These are phyloP conservation scores for Cryptoblepharus egeriae DNA, from an alignment of 2,797 vertebrate genomes.

Conservation along the genomic window DNA sequence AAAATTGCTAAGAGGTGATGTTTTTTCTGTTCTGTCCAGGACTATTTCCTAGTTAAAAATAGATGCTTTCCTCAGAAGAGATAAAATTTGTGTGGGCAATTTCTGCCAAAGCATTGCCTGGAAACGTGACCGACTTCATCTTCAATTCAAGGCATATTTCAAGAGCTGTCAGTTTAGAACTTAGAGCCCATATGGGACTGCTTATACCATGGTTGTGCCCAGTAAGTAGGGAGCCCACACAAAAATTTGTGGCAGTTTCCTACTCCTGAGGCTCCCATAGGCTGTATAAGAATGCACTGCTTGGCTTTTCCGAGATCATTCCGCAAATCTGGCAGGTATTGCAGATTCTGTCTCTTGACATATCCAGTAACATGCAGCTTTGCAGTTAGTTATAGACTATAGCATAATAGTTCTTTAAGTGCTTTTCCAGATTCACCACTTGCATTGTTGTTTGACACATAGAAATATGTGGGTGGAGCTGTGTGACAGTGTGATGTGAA, in stretches of 20 bases:
- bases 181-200: slow-evolving; percentile 3
- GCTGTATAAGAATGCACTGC: not conserved
- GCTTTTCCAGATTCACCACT: not conserved
- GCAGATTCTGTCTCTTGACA: not conserved
- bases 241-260: too few species aligned
- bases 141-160: slow-evolving; percentile 14
- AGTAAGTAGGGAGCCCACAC: too few species aligned
- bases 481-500: not conserved
- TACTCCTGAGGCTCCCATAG: too few species aligned
- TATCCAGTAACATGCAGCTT: not conserved
- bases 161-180: not conserved
- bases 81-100: not conserved
- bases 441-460: not conserved
- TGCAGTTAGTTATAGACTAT: not conserved
- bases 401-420: not conserved
- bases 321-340: not conserved
- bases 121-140: not conserved
- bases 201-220: too few species aligned
- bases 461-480: not conserved
- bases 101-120: not conserved
- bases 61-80: not conserved
- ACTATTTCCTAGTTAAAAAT: slow-evolving; percentile 17
- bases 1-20: slow-evolving; percentile 17
- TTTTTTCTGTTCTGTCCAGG: slow-evolving; percentile 26
- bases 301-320: fast-evolving